Conservation (phyloP, 2,888 invertebrate species). For the Hoplodrina blanda region DNA sequence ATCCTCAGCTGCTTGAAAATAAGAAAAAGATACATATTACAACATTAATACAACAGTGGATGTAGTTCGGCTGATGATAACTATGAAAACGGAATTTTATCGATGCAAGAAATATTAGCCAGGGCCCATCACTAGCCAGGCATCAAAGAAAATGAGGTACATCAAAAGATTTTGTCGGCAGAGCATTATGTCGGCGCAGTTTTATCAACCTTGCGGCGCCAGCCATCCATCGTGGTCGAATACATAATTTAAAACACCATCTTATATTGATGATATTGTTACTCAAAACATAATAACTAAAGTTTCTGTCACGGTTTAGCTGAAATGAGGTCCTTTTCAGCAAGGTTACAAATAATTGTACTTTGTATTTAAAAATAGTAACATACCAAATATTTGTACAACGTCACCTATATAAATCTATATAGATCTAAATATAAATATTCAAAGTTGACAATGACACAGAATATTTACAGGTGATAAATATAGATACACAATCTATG, state of each 20-base stretch:
- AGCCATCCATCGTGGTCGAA: not conserved
- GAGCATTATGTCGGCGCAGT: slow-evolving; percentile 4
- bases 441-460: slow-evolving; percentile 10
- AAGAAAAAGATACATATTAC: slow-evolving; percentile 10
- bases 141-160: slow-evolving; percentile 7
- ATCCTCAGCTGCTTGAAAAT: slow-evolving; percentile 36
- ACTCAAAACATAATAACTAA: not conserved
- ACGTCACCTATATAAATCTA: not conserved
- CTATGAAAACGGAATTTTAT: not conserved
- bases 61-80: too few species aligned
- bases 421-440: slow-evolving; percentile 4
- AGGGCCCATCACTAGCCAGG: slow-evolving; percentile 1
- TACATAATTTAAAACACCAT: slow-evolving; percentile 1
- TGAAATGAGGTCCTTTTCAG: not conserved
- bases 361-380: not conserved
- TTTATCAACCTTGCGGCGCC: not conserved
- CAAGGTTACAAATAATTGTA: not conserved
- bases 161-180: slow-evolving; percentile 23
- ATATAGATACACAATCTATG: slow-evolving; percentile 16
- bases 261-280: not conserved
- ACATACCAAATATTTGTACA: not conserved
- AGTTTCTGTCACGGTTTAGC: not conserved
- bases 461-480: slow-evolving; percentile 17
- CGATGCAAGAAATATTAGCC: not conserved
- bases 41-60: not conserved